Percentiles rank a stretch among this genome's conserved stretches.
These are phyloP conservation scores for Dendrophyllia cribrosa DNA, from an alignment of 64 coral and sea anemone species.

Conservation along the genomic window DNA sequence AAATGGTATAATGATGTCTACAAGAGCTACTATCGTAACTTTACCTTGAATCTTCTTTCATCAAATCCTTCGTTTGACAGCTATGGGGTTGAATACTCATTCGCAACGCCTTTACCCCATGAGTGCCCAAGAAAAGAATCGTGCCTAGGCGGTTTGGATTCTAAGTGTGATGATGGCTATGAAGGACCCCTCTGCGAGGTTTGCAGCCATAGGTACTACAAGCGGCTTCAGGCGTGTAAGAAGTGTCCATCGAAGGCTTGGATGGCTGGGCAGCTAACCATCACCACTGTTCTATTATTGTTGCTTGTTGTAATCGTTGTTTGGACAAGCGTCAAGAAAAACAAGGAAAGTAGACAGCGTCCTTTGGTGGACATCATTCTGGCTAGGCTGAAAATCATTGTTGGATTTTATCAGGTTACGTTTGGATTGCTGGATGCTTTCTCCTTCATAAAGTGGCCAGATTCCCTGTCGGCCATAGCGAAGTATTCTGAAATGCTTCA, in stretches of 20 bases:
- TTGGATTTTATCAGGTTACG: slow-evolving; percentile 76
- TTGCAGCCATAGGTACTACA: slow-evolving; percentile 11
- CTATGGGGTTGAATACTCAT: not conserved
- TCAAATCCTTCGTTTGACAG: not conserved
- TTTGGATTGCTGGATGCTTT: slow-evolving; percentile 39
- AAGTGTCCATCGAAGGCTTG: slow-evolving; percentile 16
- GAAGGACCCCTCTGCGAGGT: slow-evolving; percentile 7
- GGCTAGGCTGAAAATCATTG: slow-evolving; percentile 61
- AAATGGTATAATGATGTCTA: slow-evolving; percentile 7
- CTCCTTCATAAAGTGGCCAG: slow-evolving; percentile 52
- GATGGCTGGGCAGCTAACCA: not conserved
- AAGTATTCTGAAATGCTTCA: slow-evolving; percentile 63
- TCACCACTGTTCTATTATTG: not conserved
- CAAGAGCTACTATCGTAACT: slow-evolving; percentile 22
- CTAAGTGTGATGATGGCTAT: slow-evolving; percentile 12
- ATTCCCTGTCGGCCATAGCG: slow-evolving; percentile 29
- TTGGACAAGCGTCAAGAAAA: slow-evolving; percentile 28
- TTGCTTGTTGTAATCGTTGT: not conserved
- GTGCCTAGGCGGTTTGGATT: slow-evolving; percentile 27
- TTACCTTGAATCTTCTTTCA: slow-evolving; percentile 3
- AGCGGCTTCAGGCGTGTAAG: not conserved
- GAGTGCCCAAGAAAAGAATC: slow-evolving; percentile 41
- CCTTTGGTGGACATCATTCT: slow-evolving; percentile 26
- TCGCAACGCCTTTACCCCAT: not conserved
- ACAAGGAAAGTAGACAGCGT: not conserved